Conservation (phyloP, 2,113 vertebrate species). For the Leucoraja erinaceus region DNA sequence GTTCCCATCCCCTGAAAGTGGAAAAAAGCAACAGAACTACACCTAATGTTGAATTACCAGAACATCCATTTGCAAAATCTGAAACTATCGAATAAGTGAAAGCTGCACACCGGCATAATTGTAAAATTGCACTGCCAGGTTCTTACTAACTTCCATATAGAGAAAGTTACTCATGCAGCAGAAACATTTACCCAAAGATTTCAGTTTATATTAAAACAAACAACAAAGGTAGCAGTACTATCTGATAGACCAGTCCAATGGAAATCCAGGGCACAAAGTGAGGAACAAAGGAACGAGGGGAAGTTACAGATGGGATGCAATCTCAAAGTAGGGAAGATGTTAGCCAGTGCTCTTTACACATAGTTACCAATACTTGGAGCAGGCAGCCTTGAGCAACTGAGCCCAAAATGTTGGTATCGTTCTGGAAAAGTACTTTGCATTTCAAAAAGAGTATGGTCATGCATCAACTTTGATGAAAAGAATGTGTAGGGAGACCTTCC, state of each 20-base stretch:
- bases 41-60: not conserved
- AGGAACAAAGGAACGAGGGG: not conserved
- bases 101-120: not conserved
- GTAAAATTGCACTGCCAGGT: no score
- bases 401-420: not conserved
- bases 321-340: not conserved
- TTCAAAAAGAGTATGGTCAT: not conserved
- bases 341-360: not conserved
- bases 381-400: not conserved
- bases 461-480: not conserved
- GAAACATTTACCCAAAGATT: not conserved
- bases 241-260: not conserved
- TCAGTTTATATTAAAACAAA: not conserved
- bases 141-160: not conserved
- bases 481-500: not conserved
- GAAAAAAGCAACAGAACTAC: not conserved
- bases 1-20: no score
- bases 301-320: not conserved
- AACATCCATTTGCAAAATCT: no score
- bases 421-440: not conserved
- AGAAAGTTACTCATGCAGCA: not conserved
- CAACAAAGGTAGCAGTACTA: not conserved
- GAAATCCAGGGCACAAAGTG: not conserved
- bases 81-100: not conserved
- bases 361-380: not conserved